These are phyloP conservation scores for Stenurella melanura DNA, from an alignment of 2,888 invertebrate genomes.

Conservation along the genomic window DNA sequence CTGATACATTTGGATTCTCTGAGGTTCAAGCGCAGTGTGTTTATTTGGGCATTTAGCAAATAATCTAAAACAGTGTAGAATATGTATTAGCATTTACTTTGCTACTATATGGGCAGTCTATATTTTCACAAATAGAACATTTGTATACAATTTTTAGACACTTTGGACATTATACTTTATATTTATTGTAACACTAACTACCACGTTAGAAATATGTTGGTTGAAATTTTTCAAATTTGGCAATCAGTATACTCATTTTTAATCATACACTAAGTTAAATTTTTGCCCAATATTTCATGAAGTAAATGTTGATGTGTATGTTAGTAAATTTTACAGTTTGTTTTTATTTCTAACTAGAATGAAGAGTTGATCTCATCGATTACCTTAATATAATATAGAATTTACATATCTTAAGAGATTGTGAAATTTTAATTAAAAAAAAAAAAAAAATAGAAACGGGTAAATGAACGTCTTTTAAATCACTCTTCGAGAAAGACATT, in stretches of 20 bases:
- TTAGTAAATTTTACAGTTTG: constrained; percentile 1
- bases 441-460: too few relatives aligned
- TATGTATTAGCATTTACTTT: neutral
- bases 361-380: neutral
- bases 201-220: neutral
- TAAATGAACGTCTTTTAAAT: neutral
- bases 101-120: neutral
- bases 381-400: constrained; percentile 7
- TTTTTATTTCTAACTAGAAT: constrained; percentile 17
- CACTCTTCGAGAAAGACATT: neutral
- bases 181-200: neutral
- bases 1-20: neutral
- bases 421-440: constrained; percentile 7
- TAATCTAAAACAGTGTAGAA: neutral
- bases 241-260: neutral
- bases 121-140: neutral
- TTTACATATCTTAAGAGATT: constrained; percentile 1
- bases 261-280: neutral
- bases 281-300: constrained; percentile 4
- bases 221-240: neutral
- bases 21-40: neutral
- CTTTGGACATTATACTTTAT: neutral
- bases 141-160: neutral
- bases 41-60: neutral
- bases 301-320: constrained; percentile 8